Percentiles rank a stretch among this genome's conserved stretches.
These are phyloP conservation scores for Centropristis striata DNA, from an alignment of 2,113 vertebrate species.

Conservation along the genomic window DNA sequence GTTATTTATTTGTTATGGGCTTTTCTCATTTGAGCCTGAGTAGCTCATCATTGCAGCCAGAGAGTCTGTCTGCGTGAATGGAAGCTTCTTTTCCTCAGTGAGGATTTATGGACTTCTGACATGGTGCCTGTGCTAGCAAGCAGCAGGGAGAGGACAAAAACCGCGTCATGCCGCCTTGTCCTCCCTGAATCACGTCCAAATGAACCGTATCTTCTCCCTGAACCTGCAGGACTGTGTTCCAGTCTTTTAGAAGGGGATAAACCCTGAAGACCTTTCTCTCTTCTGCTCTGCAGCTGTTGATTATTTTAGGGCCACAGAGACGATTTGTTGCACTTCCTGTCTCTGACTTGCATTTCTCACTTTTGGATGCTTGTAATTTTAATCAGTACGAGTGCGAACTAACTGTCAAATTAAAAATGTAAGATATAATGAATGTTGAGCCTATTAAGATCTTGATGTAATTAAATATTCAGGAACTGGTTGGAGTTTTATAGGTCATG, in stretches of 20 bases:
- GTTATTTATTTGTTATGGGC: slow-evolving; percentile 78
- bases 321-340: neutral
- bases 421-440: slow-evolving; percentile 31
- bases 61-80: slow-evolving; percentile 48
- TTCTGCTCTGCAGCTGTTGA: neutral
- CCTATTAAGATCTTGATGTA: slow-evolving; percentile 52
- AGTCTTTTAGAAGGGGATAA: neutral
- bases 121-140: slow-evolving; percentile 27
- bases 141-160: slow-evolving; percentile 35
- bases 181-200: slow-evolving; percentile 8
- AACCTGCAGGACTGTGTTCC: neutral
- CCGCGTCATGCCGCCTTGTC: neutral
- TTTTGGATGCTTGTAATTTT: slow-evolving; percentile 12
- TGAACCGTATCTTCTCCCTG: neutral
- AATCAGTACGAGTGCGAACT: slow-evolving; percentile 22
- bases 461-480: slow-evolving; percentile 63
- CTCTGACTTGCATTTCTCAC: neutral
- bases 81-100: slow-evolving; percentile 43
- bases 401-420: slow-evolving; percentile 56
- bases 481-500: slow-evolving; percentile 59
- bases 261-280: neutral
- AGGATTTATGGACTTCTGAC: slow-evolving; percentile 77
- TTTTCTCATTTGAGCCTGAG: slow-evolving; percentile 76
- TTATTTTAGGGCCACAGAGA: neutral
- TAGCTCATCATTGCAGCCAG: slow-evolving; percentile 69